Base-by-base conservation (phyloP, 2,113 vertebrate species). In the Labeo rohita region DNA sequence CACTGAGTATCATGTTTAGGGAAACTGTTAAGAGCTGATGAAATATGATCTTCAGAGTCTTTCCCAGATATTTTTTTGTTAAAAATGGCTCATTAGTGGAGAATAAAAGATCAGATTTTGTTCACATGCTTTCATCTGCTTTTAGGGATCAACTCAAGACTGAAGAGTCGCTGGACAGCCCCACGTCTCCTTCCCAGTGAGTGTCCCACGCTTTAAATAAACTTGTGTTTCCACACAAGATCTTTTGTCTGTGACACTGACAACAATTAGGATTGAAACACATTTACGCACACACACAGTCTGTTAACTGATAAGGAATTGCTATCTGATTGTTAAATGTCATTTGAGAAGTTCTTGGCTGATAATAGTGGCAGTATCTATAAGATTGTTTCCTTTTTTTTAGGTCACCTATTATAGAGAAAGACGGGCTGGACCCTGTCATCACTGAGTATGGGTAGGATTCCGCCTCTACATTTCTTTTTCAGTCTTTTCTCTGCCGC, bases 361-460 rank as follows among this genome's bases (percentile, higher is more conserved):
- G 21, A 23, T 34, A 28, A 34, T 65, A 65, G 11, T 74, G 12
- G 21, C 72, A 49, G 11, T 3, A 49, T n/a, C 2, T 74, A 23
- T 54, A 49, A 56, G 23, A 50, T 13, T 56, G 66, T 76, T 73
- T 54, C 74, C 34, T n/a, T 85, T 16, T 47, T 79, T 80, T 28
- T 85, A 94, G 94, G 88, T 87, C 94, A 78, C 91, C 93, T 0
- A 70, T 93, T 75, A 90, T 94, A 85, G 93, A 90, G 86, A 87
- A 50, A 81, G 91, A 93, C 52, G 91, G 91, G 21, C 39, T 95
- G 87, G 94, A 94, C 89, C 90, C 94, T 36, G 84, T 94, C 86
- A 88, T 93, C 85, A 89, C 90, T 86, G 91, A 95, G 74, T 93
- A 93, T 77, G 91, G 89, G 95, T 94, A 81, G 84, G 89, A 76